Evolutionary conservation across 2,888 invertebrate species (phyloP), one percentile per base, ranked within the genome.

Genomic region (Drosophila greeni): DNA sequence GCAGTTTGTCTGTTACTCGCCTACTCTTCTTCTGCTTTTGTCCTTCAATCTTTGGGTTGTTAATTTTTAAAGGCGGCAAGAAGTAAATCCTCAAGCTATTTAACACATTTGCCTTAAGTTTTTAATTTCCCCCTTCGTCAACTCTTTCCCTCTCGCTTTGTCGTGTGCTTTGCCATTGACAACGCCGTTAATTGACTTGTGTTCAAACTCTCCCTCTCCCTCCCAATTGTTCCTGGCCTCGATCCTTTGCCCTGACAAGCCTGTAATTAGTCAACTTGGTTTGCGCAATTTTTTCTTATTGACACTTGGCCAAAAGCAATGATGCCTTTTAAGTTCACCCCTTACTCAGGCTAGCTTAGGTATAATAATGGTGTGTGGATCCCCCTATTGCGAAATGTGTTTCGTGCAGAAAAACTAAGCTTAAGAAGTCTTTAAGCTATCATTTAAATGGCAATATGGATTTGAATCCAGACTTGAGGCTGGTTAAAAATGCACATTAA

Each of bases 231-330:
- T 57, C 16, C 39, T 23, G 29, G 39, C 39, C 24, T 23, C 61
- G 40, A 26, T 39, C 23, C n/a, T n/a, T 57, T 47, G 18, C 18
- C 55, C 45, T 49, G 58, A 54, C 68, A 69, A 70, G 73, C 57
- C 58, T 65, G 55, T 75, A 82, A 79, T 79, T 79, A 79, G 82
- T 79, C 72, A 74, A 70, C 54, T 76, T 55, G 73, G 47, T 70
- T 57, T 58, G 49, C 70, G 70, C 55, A 76, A 66, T 66, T 72
- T 75, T 74, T 76, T 55, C 72, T 47, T 51, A 79, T 76, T 79
- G 79, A 82, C 79, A 82, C 74, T 72, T 75, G 60, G 56, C 64
- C 58, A 47, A 71, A 59, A 53, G 52, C 53, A 53, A 45, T 36
- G 60, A 47, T 31, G 61, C 9, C 55, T 61, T 68, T 68, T 62